Evolutionary conservation across 1,140 invertebrate species (phyloP).

Genomic region (Aphidius gifuensis): DNA sequence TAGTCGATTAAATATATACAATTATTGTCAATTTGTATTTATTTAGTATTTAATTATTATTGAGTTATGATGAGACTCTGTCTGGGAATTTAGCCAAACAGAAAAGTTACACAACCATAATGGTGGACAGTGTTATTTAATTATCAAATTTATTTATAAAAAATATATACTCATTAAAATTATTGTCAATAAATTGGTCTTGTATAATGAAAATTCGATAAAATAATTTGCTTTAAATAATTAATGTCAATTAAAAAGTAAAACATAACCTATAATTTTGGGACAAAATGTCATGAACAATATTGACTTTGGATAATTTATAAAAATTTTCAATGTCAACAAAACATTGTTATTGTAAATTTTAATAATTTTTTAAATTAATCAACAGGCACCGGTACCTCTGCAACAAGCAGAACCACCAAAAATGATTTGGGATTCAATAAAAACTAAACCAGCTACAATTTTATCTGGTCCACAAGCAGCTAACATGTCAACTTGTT

Average conservation of each 20-base stretch:
- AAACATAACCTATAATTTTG: not conserved
- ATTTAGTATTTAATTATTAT: not conserved
- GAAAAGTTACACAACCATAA: slow-evolving; percentile 1
- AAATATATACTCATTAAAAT: too few relatives aligned
- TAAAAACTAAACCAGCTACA: slow-evolving; percentile 30
- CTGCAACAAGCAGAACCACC: slow-evolving; percentile 30
- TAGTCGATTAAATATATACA: not conserved
- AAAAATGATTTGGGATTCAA: slow-evolving; percentile 32
- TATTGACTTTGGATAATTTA: not conserved
- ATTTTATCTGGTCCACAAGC: not conserved
- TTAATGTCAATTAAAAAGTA: not conserved
- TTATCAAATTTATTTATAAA: too few relatives aligned
- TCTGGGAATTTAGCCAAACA: not conserved
- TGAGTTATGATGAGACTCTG: not conserved
- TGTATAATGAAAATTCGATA: too few relatives aligned
- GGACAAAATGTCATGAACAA: not conserved
- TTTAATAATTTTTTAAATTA: not conserved
- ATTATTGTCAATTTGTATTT: too few relatives aligned
- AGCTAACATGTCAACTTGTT: slow-evolving; percentile 1
- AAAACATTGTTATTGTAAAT: too few relatives aligned
- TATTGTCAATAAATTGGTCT: too few relatives aligned
- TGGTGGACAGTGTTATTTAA: not conserved
- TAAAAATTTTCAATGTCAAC: too few relatives aligned
- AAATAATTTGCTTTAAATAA: not conserved
- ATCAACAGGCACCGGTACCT: slow-evolving; percentile 30